Evolutionary conservation across 2,888 invertebrate species (phyloP).

Genomic region (Pterobdella sp.): DNA sequence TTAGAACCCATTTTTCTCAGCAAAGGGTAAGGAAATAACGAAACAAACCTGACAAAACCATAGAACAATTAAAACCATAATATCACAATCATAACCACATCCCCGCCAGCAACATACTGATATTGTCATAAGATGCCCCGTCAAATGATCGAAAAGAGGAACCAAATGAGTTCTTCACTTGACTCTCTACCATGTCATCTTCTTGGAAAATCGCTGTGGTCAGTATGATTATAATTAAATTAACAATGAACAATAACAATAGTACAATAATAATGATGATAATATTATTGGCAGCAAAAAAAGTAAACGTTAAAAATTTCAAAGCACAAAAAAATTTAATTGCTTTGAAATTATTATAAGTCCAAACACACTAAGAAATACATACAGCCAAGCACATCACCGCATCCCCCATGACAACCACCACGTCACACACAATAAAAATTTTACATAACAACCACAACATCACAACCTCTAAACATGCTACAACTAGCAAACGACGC

Average conservation of each 20-base stretch:
- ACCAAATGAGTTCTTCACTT: conserved; percentile 61
- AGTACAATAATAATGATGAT: background rate
- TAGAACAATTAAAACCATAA: no score
- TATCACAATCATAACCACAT: background rate
- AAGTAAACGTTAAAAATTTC: background rate
- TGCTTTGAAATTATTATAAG: background rate
- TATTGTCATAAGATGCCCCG: conserved; percentile 83
- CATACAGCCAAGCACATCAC: background rate
- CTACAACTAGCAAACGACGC: background rate
- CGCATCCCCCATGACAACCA: background rate
- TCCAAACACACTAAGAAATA: background rate
- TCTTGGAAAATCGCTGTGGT: conserved; percentile 47
- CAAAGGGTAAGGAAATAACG: no score
- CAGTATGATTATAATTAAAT: background rate
- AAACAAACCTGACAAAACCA: no score
- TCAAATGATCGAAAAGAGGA: conserved; percentile 91
- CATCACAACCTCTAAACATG: background rate
- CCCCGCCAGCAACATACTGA: conserved; percentile 63
- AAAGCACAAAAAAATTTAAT: background rate
- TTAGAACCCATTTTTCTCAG: no score
- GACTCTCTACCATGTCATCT: conserved; percentile 53
- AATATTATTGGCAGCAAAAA: background rate
- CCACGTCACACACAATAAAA: background rate
- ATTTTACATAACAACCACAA: background rate
- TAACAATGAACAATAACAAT: background rate